phyloP scores from a whole-genome alignment of 2,888 invertebrate genomes.

The Geotrupes spiniger region DNA sequence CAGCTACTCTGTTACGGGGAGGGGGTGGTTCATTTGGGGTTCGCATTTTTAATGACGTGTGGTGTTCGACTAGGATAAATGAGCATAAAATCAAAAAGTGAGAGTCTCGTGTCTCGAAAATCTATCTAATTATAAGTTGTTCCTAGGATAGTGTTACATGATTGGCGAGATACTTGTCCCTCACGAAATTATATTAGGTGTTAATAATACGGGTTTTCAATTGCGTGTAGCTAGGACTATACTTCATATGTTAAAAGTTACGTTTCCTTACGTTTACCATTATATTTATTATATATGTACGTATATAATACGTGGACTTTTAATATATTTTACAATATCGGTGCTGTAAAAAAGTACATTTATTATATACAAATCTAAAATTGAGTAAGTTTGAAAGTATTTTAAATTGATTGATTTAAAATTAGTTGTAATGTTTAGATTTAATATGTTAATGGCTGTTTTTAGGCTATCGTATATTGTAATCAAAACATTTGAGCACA shows the following conservation, averaged over 20 bases:
- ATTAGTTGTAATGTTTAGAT: conserved; percentile 9
- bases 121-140: conserved; percentile 46
- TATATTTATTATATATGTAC: conserved; percentile 1
- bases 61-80: conserved; percentile 43
- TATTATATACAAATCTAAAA: conserved; percentile 6
- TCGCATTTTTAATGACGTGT: conserved; percentile 27
- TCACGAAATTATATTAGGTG: conserved; percentile 45
- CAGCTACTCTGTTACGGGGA: not conserved
- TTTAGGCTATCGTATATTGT: conserved; percentile 6
- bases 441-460: conserved; percentile 11
- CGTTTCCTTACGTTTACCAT: not conserved
- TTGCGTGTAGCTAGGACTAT: conserved; percentile 29
- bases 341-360: conserved; percentile 5
- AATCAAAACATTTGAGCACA: conserved; percentile 1
- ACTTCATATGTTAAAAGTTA: conserved; percentile 19
- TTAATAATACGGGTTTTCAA: conserved; percentile 46
- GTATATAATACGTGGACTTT: conserved; percentile 5
- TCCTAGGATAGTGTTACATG: conserved; percentile 49
- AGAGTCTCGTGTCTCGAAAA: conserved; percentile 44
- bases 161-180: conserved; percentile 43
- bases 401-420: conserved; percentile 9
- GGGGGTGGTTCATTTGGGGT: conserved; percentile 16
- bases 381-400: not conserved
- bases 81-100: conserved; percentile 51
- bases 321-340: conserved; percentile 4